Base-by-base conservation (phyloP, 1,140 invertebrate species). In the Leptinotarsa defecta region DNA sequence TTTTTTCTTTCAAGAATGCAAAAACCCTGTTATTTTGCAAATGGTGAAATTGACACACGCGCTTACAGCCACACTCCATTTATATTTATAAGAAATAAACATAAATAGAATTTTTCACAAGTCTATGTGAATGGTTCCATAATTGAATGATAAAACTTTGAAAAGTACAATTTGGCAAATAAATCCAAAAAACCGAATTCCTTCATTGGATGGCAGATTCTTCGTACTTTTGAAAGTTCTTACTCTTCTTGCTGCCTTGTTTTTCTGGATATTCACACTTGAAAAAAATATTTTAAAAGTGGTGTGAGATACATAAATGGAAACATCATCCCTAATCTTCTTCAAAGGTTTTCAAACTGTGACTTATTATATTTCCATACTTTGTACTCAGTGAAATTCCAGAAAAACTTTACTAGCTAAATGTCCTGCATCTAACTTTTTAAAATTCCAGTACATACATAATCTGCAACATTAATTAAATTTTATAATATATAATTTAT, bases 141-240 rank as follows among this genome's bases (percentile, higher is more conserved):
- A 48, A 71, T 75, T 77, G 71, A 77, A 73, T 75, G 49, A 73
- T 73, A 19, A 80, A 80, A 79, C 79, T 80, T 81, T 81, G 43
- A 80, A 81, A 81, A 80, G 78, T 81, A 81, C 80, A 81, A 81
- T 80, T 77, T 68, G 70, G 68, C 61, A 70, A 75, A 75, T 49
- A 27, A 76, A 63, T 3, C 34, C 72, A 73, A 75, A 76, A 73
- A 71, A 71, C 69, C 62, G 61, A 52, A 22, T 75, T 43, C 19
- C 13, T 65, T 61, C 24, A 68, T 63, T 81, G 80, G 80, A 81
- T 81, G 80, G 80, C 80, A 81, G 77, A 75, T 77, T 71, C 20
- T 81, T 81, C 80, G 80, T 79, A 81, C 80, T 81, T 81, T 79
- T 76, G 76, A 81, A 81, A 81, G 78, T 57, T 17, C 15, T 17